Evolutionary conservation across 2,113 vertebrate genomes (phyloP).

Genomic region (Labeo rohita): DNA sequence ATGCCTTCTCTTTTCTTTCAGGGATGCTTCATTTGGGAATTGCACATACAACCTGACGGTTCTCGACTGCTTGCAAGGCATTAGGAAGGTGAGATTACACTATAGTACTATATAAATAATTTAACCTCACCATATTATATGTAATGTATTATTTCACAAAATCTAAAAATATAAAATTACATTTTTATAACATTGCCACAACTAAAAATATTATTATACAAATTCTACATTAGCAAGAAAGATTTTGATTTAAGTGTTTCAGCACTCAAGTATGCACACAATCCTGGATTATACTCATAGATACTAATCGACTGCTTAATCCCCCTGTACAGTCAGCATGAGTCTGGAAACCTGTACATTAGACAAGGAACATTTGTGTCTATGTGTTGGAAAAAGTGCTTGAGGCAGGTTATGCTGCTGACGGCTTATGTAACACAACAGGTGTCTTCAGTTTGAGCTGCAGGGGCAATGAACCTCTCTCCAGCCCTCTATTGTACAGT

Average conservation of each 20-base stretch:
- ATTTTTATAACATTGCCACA: too few species aligned
- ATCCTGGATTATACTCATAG: not conserved
- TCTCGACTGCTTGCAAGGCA: constrained; percentile 94
- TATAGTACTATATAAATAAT: not conserved
- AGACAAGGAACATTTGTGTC: constrained; percentile 19
- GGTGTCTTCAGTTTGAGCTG: constrained; percentile 2
- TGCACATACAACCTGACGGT: constrained; percentile 91
- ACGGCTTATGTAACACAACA: constrained; percentile 17
- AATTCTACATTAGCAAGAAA: not conserved
- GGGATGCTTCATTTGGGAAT: constrained; percentile 95
- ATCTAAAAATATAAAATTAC: too few species aligned
- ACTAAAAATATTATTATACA: not conserved
- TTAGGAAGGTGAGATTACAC: constrained; percentile 86
- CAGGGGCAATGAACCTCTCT: not conserved
- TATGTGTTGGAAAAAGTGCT: not conserved
- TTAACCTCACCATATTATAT: not conserved
- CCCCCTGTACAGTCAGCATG: not conserved
- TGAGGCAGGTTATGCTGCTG: not conserved
- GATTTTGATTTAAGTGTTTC: not conserved
- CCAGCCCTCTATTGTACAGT: not conserved
- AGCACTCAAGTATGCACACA: not conserved
- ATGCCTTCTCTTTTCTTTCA: constrained; percentile 58
- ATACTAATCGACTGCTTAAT: not conserved
- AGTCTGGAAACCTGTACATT: not conserved
- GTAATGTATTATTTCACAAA: too few species aligned